Percentiles rank a stretch among this genome's conserved stretches.
phyloP scores from a whole-genome alignment of 1,140 invertebrate species.

The Ptiloglossa arizonensis region DNA sequence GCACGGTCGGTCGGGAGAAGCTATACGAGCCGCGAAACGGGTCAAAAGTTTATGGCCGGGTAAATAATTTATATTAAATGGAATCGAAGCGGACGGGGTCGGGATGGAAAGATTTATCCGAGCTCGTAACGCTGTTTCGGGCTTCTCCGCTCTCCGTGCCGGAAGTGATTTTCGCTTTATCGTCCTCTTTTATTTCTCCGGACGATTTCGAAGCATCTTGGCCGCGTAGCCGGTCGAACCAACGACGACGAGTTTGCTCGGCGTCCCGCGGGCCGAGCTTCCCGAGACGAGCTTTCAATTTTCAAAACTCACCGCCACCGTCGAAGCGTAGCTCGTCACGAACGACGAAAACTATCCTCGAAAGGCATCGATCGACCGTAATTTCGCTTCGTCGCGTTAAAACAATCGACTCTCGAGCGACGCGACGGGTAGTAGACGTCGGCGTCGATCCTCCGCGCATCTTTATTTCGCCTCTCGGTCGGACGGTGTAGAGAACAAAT shows the following conservation, averaged over 20 bases:
- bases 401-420: not conserved
- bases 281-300: conserved; percentile 15
- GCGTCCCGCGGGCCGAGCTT: conserved; percentile 1
- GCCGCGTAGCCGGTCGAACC: conserved; percentile 6
- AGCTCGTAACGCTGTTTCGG: not conserved
- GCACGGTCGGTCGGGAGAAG: not conserved
- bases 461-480: conserved; percentile 26
- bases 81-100: conserved; percentile 17
- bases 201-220: not conserved
- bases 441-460: not conserved
- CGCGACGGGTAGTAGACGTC: no score
- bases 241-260: conserved; percentile 9
- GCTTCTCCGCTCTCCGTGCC: not conserved
- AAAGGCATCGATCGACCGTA: no score
- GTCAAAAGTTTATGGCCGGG: conserved; percentile 47
- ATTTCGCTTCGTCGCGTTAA: no score
- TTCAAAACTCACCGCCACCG: not conserved
- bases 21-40: conserved; percentile 46
- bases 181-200: not conserved
- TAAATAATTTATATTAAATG: conserved; percentile 55
- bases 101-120: conserved; percentile 33
- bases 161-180: conserved; percentile 34
- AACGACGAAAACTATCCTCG: no score
- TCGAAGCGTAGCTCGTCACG: no score
- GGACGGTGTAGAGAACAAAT: conserved; percentile 28